Evolutionary conservation across 2,888 invertebrate genomes (phyloP), one percentile per base, ranked within the genome.

Genomic region (Lamproptera curius): DNA sequence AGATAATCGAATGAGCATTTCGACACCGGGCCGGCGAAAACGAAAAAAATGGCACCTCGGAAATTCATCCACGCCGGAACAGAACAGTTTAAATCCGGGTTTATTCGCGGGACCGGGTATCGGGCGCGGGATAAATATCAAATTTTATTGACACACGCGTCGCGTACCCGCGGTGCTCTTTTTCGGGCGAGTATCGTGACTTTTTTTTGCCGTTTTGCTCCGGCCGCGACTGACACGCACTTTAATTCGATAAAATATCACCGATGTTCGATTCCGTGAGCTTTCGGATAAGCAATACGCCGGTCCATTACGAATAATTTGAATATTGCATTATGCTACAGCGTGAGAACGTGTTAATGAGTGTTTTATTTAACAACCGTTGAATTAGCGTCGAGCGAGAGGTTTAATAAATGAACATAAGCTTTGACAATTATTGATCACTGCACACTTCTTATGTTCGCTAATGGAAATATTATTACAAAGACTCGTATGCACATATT

Each of bases 141-240:
- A 76, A 75, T 78, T 79, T 81, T 81, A 83, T 81, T 80, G 80
- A 80, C 75, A 65, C 62, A 66, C 72, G 63, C 66, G 63, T 62
- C 59, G 67, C 62, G 61, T 62, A 67, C 66, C n/a, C 67, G 61
- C 61, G 39, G 50, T 62, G 73, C 74, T 76, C 64, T 64, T 65
- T 63, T 68, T 56, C 69, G 65, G 65, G 63, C 20, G 20, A 20
- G 20, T 61, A 59, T 57, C 48, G 53, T 50, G 23, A 8, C 33
- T 17, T 15, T 33, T 42, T 16, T 20, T 20, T 45, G 42, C 46
- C 49, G 50, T 39, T 43, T 51, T 51, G 50, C 53, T 56, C 56
- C 28, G 35, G 36, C 41, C 38, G n/a, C 42, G 9, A 20, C 42
- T 11, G 13, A 38, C 34, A 33, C 20, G 38, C 38, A 16, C 23